These are phyloP conservation scores for Caenorhabditis sulstoni DNA, from an alignment of 2,888 invertebrate genomes.

Conservation along the genomic window DNA sequence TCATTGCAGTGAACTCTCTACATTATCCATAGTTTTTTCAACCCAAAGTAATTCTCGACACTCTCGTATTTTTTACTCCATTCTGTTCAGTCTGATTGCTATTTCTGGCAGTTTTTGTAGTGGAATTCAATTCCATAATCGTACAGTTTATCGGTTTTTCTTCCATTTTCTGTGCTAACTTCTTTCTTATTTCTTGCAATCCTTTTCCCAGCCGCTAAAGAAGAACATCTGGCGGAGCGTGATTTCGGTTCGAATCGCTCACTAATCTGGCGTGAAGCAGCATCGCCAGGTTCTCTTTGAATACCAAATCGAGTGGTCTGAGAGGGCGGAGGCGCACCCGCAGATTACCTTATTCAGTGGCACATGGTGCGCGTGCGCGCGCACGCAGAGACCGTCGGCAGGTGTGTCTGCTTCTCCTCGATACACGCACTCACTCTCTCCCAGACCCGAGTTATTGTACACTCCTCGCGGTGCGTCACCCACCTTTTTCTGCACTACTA, in stretches of 20 bases:
- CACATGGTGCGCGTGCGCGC: conserved; percentile 35
- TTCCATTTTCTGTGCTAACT: not conserved
- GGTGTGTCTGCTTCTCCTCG: conserved; percentile 18
- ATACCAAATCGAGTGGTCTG: conserved; percentile 26
- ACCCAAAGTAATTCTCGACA: not conserved
- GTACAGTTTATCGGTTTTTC: too few species aligned
- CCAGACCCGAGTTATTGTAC: conserved; percentile 41
- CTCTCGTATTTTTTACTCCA: too few species aligned
- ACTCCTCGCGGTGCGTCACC: conserved; percentile 21
- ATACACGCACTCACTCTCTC: conserved; percentile 20
- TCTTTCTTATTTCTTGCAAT: conserved; percentile 9
- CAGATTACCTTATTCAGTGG: conserved; percentile 47
- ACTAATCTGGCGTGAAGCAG: conserved; percentile 45
- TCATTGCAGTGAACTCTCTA: not conserved
- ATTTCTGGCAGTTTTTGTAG: too few species aligned
- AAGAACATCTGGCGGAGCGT: conserved; percentile 20
- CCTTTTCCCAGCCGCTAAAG: not conserved
- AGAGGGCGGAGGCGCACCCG: conserved; percentile 29
- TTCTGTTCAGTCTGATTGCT: too few species aligned
- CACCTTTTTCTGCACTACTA: conserved; percentile 2
- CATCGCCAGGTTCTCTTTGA: conserved; percentile 20
- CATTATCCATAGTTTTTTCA: too few species aligned
- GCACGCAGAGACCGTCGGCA: conserved; percentile 30
- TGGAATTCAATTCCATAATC: too few species aligned
- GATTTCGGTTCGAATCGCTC: not conserved